phyloP scores from a whole-genome alignment of 2,113 vertebrate species.

The Mesitornis unicolor region DNA sequence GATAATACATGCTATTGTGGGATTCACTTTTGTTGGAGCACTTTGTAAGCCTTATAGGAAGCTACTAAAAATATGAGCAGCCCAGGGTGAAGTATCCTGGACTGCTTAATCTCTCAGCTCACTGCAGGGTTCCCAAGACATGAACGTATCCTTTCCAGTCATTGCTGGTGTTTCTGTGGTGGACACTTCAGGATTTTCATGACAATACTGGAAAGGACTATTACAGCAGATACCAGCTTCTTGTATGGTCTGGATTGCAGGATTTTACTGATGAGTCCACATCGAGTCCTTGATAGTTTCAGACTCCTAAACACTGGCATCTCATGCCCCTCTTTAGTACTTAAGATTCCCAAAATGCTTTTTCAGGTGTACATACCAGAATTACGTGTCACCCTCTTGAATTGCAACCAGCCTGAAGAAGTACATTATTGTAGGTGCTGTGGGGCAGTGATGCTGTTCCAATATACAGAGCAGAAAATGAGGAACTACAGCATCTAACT shows the following conservation, averaged over 20 bases:
- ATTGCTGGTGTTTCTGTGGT: neutral
- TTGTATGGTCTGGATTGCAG: neutral
- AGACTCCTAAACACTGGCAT: neutral
- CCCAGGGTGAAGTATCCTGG: neutral
- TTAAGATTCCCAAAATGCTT: neutral
- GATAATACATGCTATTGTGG: rapidly evolving
- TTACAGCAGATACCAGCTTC: neutral
- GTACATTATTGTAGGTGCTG: neutral
- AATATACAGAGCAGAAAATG: neutral
- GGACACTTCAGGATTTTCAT: neutral
- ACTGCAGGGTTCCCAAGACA: neutral
- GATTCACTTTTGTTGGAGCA: neutral
- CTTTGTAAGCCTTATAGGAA: neutral
- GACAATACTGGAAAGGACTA: neutral
- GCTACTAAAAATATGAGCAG: neutral
- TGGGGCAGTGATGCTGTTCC: neutral
- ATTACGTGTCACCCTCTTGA: neutral
- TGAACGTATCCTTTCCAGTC: neutral
- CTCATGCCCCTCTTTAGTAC: rapidly evolving
- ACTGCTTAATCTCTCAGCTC: neutral
- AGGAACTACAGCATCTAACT: neutral
- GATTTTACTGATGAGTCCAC: neutral
- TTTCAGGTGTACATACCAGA: neutral
- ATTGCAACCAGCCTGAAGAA: neutral
- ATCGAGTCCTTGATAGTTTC: neutral